Evolutionary conservation across 1,140 invertebrate genomes (phyloP).

Genomic region (Macrosteles quadrilineatus): DNA sequence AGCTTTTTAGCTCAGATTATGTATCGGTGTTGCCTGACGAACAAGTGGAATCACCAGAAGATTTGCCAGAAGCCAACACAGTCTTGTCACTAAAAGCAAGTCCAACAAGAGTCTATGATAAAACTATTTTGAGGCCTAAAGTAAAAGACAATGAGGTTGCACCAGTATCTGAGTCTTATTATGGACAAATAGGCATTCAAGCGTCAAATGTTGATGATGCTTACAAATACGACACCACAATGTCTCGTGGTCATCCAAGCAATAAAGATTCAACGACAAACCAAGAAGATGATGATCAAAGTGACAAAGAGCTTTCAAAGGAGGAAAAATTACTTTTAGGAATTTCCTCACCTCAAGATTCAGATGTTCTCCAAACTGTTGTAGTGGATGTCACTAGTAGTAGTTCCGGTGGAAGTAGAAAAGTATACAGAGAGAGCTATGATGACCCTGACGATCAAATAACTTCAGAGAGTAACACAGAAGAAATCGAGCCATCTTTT

Average conservation of each 20-base stretch:
- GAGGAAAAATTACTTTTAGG: slow-evolving; percentile 37
- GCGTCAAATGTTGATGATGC: slow-evolving; percentile 30
- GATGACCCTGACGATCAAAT: slow-evolving; percentile 71
- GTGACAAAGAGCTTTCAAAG: slow-evolving; percentile 34
- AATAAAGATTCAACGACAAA: slow-evolving; percentile 34
- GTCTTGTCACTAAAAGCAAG: not conserved
- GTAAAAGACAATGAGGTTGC: slow-evolving; percentile 4
- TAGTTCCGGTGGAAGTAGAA: slow-evolving; percentile 64
- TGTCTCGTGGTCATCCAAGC: slow-evolving; percentile 38
- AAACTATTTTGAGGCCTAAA: slow-evolving; percentile 36
- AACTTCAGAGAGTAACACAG: slow-evolving; percentile 80
- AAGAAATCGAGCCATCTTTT: slow-evolving; percentile 74
- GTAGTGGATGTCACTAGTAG: slow-evolving; percentile 72
- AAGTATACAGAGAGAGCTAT: slow-evolving; percentile 58
- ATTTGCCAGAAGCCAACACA: not conserved
- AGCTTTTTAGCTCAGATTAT: slow-evolving; percentile 8
- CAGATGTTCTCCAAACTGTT: slow-evolving; percentile 53
- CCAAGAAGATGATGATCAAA: slow-evolving; percentile 37
- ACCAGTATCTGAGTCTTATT: slow-evolving; percentile 34
- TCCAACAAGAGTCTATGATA: slow-evolving; percentile 17
- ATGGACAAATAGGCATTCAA: slow-evolving; percentile 29
- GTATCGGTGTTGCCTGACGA: slow-evolving; percentile 11
- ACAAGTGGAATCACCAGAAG: slow-evolving; percentile 22
- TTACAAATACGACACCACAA: slow-evolving; percentile 42
- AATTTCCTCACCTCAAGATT: slow-evolving; percentile 34